phyloP scores from a whole-genome alignment of 2,113 vertebrate genomes.

The Sula dactylatra region DNA sequence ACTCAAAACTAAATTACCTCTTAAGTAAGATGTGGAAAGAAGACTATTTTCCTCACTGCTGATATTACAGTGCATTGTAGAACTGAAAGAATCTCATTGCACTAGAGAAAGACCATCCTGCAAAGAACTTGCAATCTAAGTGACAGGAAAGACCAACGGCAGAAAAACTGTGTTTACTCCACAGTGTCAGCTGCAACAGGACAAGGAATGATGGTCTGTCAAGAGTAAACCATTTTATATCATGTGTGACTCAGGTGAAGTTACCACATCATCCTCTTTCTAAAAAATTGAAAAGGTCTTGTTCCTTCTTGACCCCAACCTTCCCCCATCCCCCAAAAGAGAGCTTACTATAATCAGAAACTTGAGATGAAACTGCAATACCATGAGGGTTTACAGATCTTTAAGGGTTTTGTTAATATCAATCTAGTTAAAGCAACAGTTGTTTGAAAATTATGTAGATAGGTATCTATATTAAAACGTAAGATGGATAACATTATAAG shows the following conservation, averaged over 20 bases:
- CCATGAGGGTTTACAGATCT: not conserved
- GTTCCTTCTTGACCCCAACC: not conserved
- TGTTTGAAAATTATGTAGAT: not conserved
- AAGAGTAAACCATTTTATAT: not conserved
- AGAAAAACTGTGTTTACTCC: not conserved
- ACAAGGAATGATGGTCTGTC: not conserved
- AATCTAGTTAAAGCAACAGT: accelerated
- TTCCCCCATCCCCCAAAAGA: not conserved
- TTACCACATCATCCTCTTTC: not conserved
- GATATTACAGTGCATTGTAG: not conserved
- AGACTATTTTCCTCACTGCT: not conserved
- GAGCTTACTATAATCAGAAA: not conserved
- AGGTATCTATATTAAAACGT: not conserved
- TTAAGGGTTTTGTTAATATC: not conserved
- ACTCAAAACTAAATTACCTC: not conserved
- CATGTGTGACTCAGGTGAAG: not conserved
- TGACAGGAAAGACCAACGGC: not conserved
- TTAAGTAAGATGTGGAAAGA: not conserved
- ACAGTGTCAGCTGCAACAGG: not conserved
- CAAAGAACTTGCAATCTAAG: not conserved
- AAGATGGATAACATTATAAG: not conserved
- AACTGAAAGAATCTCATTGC: not conserved
- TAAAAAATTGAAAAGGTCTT: not conserved
- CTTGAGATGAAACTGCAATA: not conserved
- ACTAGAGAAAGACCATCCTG: not conserved